Conservation (phyloP, 2,888 invertebrate species). For the Ectemnius cavifrons region DNA sequence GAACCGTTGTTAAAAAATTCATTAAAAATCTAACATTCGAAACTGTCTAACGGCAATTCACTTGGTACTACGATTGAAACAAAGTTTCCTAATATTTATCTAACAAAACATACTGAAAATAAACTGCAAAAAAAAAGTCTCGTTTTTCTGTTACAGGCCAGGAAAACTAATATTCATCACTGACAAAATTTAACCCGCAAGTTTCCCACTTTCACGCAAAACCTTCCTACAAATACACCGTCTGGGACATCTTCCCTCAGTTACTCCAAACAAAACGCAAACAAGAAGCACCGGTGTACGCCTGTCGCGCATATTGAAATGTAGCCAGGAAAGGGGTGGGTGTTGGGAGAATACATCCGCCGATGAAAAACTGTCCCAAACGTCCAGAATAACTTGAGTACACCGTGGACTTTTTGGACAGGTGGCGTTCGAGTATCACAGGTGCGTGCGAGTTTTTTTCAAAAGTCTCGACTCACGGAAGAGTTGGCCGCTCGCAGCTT, state of each 20-base stretch:
- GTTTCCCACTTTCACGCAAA: too few relatives aligned
- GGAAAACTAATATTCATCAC: too few relatives aligned
- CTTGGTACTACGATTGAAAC: too few relatives aligned
- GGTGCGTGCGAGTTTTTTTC: conserved; percentile 26
- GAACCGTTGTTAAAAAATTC: background rate
- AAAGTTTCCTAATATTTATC: too few relatives aligned
- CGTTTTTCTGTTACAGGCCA: too few relatives aligned
- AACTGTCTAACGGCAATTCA: background rate
- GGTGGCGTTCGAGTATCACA: conserved; percentile 13
- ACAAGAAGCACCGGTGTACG: background rate
- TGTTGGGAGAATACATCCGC: background rate
- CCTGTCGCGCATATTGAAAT: conserved; percentile 19
- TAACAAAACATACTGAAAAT: too few relatives aligned
- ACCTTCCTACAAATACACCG: too few relatives aligned
- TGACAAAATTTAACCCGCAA: too few relatives aligned
- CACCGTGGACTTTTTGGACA: background rate
- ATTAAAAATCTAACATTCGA: background rate
- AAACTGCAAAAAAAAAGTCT: too few relatives aligned
- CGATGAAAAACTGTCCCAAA: conserved; percentile 13
- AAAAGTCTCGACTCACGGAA: conserved; percentile 15
- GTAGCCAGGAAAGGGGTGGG: background rate
- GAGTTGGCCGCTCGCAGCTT: conserved; percentile 13
- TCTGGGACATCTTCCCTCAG: too few relatives aligned
- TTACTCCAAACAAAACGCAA: too few relatives aligned
- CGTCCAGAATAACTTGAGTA: conserved; percentile 1